Percentiles rank a stretch among this genome's conserved stretches.
phyloP scores from a whole-genome alignment of 1,140 invertebrate species.

The Ips nitidus region DNA sequence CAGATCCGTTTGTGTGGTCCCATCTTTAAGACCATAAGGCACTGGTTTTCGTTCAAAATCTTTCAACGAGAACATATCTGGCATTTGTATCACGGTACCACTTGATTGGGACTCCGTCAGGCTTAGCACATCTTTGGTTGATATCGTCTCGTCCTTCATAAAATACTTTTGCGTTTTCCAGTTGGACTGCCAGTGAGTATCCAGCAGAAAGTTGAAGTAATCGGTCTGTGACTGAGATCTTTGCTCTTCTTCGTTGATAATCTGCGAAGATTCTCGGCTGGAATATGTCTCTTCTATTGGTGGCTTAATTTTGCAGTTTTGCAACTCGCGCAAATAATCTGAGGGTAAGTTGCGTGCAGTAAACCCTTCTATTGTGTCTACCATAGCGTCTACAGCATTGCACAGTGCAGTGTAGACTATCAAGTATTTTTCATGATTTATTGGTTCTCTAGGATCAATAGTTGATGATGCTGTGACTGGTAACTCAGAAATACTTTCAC shows the following conservation, averaged over 20 bases:
- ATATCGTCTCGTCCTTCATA: background rate
- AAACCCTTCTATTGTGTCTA: slow-evolving; percentile 2
- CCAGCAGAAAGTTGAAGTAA: background rate
- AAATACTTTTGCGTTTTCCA: background rate
- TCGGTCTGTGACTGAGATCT: background rate
- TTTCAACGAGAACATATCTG: background rate
- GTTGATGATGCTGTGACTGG: background rate
- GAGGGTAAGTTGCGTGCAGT: background rate
- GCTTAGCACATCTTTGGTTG: background rate
- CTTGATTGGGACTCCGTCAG: background rate
- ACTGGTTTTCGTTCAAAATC: background rate
- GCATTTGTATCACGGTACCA: background rate
- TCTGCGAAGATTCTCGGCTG: background rate
- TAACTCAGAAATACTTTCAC: background rate
- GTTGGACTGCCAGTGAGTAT: background rate
- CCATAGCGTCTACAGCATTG: background rate
- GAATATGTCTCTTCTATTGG: background rate
- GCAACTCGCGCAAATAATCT: background rate
- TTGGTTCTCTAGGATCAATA: background rate
- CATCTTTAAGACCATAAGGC: background rate
- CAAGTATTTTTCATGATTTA: background rate
- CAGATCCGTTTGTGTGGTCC: background rate
- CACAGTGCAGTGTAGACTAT: background rate
- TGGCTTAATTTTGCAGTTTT: background rate
- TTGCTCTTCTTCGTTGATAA: background rate